phyloP scores from a whole-genome alignment of 2,113 vertebrate species.

The Sclerurus mexicanus region DNA sequence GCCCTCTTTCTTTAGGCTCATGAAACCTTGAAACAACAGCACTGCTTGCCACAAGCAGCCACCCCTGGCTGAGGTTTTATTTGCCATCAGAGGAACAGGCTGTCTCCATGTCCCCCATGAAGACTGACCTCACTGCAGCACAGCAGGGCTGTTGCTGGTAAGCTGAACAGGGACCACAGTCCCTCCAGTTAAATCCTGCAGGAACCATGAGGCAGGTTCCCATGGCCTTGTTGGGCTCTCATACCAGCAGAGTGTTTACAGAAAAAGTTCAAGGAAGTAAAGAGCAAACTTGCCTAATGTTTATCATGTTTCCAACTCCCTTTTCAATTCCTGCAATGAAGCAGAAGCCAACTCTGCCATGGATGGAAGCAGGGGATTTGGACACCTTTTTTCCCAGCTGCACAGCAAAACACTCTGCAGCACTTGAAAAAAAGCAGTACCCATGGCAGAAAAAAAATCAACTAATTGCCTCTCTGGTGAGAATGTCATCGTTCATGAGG shows the following conservation, averaged over 20 bases:
- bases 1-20: not conserved
- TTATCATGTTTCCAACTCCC: not conserved
- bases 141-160: not conserved
- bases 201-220: not conserved
- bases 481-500: not conserved
- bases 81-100: not conserved
- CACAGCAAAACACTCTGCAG: not conserved
- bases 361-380: not conserved
- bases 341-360: not conserved
- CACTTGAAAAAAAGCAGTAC: not conserved
- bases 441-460: not conserved
- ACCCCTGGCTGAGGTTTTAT: not conserved
- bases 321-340: not conserved
- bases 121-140: not conserved
- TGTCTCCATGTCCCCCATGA: not conserved
- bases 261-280: not conserved
- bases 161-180: not conserved
- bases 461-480: not conserved
- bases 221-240: not conserved
- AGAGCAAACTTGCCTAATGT: fast-evolving
- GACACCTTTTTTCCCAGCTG: not conserved
- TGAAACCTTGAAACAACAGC: not conserved
- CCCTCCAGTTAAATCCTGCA: not conserved
- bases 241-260: not conserved
- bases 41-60: not conserved